A percentile compares a stretch with the other conserved stretches of the same genome.
phyloP scores from a whole-genome alignment of 2,113 vertebrate genomes.

The Galemys pyrenaicus region DNA sequence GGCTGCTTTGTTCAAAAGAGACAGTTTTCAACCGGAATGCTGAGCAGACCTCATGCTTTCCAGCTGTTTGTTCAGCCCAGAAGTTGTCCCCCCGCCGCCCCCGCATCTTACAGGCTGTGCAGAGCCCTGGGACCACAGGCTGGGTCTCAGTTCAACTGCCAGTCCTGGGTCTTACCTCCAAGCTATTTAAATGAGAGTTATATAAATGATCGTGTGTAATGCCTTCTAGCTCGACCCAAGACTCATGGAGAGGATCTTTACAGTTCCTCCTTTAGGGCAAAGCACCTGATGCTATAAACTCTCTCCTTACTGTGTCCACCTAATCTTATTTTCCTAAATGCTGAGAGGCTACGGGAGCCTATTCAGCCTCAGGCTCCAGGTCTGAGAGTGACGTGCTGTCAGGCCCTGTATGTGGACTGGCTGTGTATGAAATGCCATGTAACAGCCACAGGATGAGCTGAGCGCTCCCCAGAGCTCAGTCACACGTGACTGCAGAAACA shows the following conservation, averaged over 20 bases:
- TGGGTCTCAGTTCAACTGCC: background rate
- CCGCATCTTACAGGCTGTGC: background rate
- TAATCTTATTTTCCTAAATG: background rate
- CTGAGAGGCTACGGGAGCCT: background rate
- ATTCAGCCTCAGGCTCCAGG: background rate
- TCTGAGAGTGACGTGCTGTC: background rate
- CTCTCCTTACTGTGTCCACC: fast-evolving
- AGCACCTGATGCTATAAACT: background rate
- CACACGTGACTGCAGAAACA: background rate
- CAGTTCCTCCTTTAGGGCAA: background rate
- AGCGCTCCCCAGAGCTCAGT: background rate
- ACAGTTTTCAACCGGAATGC: background rate
- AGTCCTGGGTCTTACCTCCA: background rate
- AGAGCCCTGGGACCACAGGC: too few species aligned
- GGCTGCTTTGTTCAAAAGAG: background rate
- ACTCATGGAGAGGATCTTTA: background rate
- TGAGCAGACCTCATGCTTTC: background rate
- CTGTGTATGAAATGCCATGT: background rate
- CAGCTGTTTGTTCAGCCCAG: background rate
- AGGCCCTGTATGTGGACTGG: too few species aligned
- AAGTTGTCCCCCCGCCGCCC: background rate
- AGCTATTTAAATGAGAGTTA: background rate
- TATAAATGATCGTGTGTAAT: background rate
- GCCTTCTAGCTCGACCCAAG: background rate
- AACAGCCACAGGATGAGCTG: background rate